These are phyloP conservation scores for Oncorhynchus nerka DNA, from an alignment of 2,113 vertebrate genomes.

Conservation along the genomic window DNA sequence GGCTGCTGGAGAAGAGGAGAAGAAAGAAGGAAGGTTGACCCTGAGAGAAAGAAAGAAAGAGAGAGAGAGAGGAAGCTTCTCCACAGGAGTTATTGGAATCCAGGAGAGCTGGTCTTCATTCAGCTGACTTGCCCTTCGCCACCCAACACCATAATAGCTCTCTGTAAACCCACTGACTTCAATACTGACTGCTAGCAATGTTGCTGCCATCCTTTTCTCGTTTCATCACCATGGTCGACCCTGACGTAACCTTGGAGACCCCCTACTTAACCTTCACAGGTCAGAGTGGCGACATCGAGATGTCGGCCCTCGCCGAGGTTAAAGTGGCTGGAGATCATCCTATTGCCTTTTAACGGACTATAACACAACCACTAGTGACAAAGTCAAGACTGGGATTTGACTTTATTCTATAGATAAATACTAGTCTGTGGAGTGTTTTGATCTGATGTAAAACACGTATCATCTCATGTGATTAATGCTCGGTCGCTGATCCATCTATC, in stretches of 20 bases:
- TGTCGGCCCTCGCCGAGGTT: background rate
- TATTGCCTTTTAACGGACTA: background rate
- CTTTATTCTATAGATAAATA: background rate
- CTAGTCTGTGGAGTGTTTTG: too few species aligned
- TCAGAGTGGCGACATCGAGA: background rate
- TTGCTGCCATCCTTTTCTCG: background rate
- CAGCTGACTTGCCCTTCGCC: background rate
- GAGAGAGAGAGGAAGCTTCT: too few species aligned
- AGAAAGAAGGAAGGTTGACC: background rate
- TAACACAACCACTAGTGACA: too few species aligned
- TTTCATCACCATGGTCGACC: slow-evolving; percentile 1
- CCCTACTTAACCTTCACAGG: background rate
- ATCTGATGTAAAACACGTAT: too few species aligned
- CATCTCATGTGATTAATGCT: too few species aligned
- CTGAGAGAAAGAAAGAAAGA: too few species aligned
- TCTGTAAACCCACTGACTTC: background rate
- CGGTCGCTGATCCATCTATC: too few species aligned
- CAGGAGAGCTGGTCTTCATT: background rate
- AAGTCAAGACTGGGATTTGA: too few species aligned
- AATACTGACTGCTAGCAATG: background rate
- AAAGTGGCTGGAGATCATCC: background rate
- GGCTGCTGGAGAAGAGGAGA: background rate
- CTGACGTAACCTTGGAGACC: too few species aligned
- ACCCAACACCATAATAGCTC: background rate
- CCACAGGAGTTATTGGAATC: background rate